Evolutionary conservation across 2,113 vertebrate genomes (phyloP).

Genomic region (Thamnophis sirtalis): DNA sequence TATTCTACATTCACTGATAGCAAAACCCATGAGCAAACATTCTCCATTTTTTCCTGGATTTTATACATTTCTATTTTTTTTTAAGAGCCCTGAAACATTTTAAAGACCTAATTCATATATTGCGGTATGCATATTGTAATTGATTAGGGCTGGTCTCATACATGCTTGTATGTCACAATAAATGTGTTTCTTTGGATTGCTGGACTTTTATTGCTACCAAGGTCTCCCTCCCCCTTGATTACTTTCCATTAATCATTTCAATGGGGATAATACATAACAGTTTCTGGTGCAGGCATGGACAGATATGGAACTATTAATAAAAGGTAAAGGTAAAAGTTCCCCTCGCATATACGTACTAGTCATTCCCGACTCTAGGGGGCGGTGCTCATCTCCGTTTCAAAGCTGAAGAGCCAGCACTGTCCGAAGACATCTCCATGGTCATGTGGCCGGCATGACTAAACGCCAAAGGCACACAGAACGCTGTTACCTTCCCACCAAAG

Average conservation of each 20-base stretch:
- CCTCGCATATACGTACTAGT: too few species aligned
- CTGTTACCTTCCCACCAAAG: too few species aligned
- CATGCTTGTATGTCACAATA: background rate
- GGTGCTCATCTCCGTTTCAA: too few species aligned
- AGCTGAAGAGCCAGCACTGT: too few species aligned
- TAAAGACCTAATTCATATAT: background rate
- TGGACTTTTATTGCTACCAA: background rate
- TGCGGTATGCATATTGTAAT: background rate
- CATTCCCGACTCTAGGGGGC: too few species aligned
- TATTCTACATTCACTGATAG: background rate
- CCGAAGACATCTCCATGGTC: too few species aligned
- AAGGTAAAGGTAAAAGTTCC: too few species aligned
- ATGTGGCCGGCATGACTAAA: too few species aligned
- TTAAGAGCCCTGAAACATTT: background rate
- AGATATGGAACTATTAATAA: background rate
- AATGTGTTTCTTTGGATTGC: background rate
- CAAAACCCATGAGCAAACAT: background rate
- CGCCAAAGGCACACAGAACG: too few species aligned
- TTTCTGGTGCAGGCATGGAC: background rate
- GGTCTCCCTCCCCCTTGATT: background rate
- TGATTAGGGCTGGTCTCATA: background rate
- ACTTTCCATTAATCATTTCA: background rate
- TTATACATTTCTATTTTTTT: background rate
- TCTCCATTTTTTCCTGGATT: background rate
- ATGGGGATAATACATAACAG: background rate